Percentiles rank a stretch among this genome's conserved stretches.
Evolutionary conservation across 2,797 vertebrate genomes (phyloP).

Genomic region (Mastacembelus armatus): DNA sequence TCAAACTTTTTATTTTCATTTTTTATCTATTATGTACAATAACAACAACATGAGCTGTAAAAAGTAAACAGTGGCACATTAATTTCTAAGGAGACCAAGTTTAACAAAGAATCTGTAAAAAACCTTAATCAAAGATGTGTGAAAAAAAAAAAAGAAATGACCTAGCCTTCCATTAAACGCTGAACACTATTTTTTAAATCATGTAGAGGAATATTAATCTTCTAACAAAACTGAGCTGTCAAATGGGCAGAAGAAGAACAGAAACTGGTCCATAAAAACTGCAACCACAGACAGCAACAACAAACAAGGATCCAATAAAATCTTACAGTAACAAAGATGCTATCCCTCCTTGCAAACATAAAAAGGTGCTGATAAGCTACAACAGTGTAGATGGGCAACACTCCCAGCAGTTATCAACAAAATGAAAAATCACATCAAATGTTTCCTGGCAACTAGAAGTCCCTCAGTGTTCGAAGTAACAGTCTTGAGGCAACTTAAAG

Average conservation of each 20-base stretch:
- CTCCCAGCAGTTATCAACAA: conserved; percentile 67
- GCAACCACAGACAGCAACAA: conserved; percentile 19
- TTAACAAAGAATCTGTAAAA: not conserved
- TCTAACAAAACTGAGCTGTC: not conserved
- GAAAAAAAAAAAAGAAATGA: not conserved
- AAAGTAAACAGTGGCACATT: no score
- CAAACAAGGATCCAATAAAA: conserved; percentile 58
- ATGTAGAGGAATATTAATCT: not conserved
- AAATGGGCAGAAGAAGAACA: not conserved
- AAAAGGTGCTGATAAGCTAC: conserved; percentile 59
- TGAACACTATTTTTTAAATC: not conserved
- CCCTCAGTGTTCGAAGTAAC: conserved; percentile 43
- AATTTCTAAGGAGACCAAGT: no score
- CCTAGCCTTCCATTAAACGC: not conserved
- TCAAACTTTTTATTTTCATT: no score
- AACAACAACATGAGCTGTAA: no score
- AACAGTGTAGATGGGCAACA: conserved; percentile 54
- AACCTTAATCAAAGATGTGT: not conserved
- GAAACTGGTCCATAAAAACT: conserved; percentile 22
- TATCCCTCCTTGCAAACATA: conserved; percentile 53
- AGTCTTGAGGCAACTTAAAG: conserved; percentile 52
- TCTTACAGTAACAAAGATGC: conserved; percentile 44
- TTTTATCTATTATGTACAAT: no score
- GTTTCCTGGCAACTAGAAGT: conserved; percentile 62
- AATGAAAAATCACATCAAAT: conserved; percentile 67